Conservation (phyloP, 2,888 invertebrate genomes). For the Lepidochrysops patricia region DNA sequence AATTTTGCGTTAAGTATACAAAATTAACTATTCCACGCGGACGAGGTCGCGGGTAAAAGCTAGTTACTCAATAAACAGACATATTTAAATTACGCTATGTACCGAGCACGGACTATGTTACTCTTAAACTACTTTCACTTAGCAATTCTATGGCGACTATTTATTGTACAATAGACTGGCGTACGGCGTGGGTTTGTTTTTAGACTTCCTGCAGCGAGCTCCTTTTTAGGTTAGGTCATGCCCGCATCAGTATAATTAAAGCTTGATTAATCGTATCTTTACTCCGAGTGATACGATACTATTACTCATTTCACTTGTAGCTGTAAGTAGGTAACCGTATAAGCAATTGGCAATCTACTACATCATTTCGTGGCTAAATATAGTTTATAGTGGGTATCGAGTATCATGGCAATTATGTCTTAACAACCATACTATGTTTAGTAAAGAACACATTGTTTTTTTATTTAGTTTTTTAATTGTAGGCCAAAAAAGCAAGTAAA, state of each 20-base stretch:
- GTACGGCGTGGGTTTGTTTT: slow-evolving; percentile 19
- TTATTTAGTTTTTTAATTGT: not conserved
- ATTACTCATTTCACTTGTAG: not conserved
- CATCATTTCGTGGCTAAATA: not conserved
- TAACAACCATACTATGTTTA: not conserved
- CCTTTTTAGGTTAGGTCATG: slow-evolving; percentile 19
- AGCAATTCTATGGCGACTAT: slow-evolving; percentile 12
- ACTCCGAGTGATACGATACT: not conserved
- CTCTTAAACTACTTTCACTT: slow-evolving; percentile 18
- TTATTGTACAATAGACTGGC: slow-evolving; percentile 23
- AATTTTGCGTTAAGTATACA: no score
- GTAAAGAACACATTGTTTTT: not conserved
- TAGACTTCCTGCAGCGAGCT: slow-evolving; percentile 22
- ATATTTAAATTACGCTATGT: slow-evolving; percentile 9
- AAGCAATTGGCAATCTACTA: not conserved
- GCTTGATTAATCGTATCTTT: not conserved
- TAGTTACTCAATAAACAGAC: not conserved
- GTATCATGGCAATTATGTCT: not conserved
- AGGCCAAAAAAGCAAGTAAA: not conserved
- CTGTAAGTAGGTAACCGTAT: not conserved
- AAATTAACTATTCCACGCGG: no score
- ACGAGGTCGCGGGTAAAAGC: no score
- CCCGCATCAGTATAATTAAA: not conserved
- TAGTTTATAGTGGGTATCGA: not conserved
- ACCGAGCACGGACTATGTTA: slow-evolving; percentile 12